Evolutionary conservation across 2,888 invertebrate genomes (phyloP), one percentile per base, ranked within the genome.

Genomic region (Lithophane leautieri): DNA sequence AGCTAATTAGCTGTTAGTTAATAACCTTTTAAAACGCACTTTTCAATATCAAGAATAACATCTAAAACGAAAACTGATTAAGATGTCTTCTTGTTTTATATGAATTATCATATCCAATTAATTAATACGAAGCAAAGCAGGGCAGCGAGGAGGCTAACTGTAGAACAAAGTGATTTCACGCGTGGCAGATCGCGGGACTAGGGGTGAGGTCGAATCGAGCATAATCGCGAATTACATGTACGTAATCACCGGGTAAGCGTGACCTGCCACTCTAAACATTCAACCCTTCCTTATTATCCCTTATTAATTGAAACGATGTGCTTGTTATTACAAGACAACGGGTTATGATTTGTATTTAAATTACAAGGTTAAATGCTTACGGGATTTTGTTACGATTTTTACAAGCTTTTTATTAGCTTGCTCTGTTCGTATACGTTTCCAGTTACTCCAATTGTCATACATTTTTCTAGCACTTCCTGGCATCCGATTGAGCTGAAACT

Each of bases 111-210:
- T 81, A 76, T 73, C 61, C 60, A 75, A 80, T 86, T 71, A 83
- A 76, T 85, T 75, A 85, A 81, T 73, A 75, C 12, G 62, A 73
- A 81, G 75, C 71, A 83, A 75, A 82, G 76, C 71, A 82, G 78
- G 92, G 92, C 93, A 90, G 92, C 90, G 90, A 94, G 91, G 89
- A 93, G 93, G 92, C 93, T 92, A 94, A 93, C 94, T 88, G 91
- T 91, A 93, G 94, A 94, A 95, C 95, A 94, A 95, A 95, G 94
- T 95, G 96, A 97, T 97, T 97, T 96, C 96, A 96, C 96, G 96
- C 94, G 91, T 93, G 93, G 93, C 88, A 90, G 92, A 88, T 84
- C 89, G 82, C 69, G 70, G 34, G 76, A 40, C 91, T 87, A 91
- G 92, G 93, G 94, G 93, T 92, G 92, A 91, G 91, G 91, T 93